Base-by-base conservation (phyloP, 1,140 invertebrate species). In the Lepidostoma basale region DNA sequence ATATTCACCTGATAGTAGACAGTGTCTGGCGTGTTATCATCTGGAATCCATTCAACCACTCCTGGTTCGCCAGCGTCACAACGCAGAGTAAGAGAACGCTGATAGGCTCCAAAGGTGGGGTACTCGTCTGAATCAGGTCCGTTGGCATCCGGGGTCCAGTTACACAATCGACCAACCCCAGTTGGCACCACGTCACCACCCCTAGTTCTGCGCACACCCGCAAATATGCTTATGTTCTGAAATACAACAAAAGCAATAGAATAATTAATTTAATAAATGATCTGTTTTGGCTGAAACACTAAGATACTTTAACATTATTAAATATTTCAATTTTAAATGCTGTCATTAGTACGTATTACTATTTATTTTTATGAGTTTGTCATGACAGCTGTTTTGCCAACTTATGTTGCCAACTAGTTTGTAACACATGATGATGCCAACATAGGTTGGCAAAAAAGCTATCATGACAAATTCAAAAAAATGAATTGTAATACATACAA, bases 1-100 rank as follows among this genome's bases (percentile, higher is more conserved):
- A n/a, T n/a, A n/a, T n/a, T n/a, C 81, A 93, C 92, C 85, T 96
- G 94, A 81, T 97, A 97, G 78, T 96, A 97, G 26, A 97, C 92
- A 18, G 91, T 92, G 77, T 96, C 91, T 0, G 95, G 95, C 1
- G 94, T 97, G 68, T 92, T 87, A 49, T 85, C 81, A 78, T 96
- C 92, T 0, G 95, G 95, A 2, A 88, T 95, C 92, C 94, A 98
- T 69, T 88, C 87, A 16, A 98, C 87, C 4, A 94, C 82, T 1
- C 92, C 94, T 0, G 95, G 92, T 72, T 92, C 88, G 1, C 94
- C 94, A 28, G 85, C 83, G 72, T 95, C 92, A 76, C 95, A 97
- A 44, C 89, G 85, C 0, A 96, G 84, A 6, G 89, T 89, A 3
- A 97, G 77, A 0, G 90, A 92, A 40, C 93, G 83, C 76, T 96